Base-by-base conservation (phyloP, 2,113 vertebrate genomes). In the Entomyzon cyanotis region DNA sequence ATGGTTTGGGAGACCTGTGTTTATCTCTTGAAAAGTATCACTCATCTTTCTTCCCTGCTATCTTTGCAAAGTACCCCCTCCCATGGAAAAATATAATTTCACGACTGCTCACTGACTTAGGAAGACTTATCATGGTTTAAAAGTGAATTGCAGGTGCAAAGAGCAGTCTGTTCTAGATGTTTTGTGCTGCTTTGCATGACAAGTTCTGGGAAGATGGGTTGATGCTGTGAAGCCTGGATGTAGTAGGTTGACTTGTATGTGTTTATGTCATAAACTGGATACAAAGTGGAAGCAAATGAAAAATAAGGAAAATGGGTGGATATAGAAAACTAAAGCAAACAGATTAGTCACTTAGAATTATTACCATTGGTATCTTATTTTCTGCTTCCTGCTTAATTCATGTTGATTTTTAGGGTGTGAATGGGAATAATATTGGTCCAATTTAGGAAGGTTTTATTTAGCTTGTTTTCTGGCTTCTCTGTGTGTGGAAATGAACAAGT, bases 321-420 rank as follows among this genome's bases (percentile, higher is more conserved):
- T 60, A 35, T 24, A 75, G 23, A 24, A 90, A 49, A 69, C n/a
- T 17, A 80, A 58, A 87, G 50, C 59, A 97, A 95, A 90, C 55
- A 85, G n/a, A 90, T 95, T 37, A 83, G 25, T 94, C 85, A 85
- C 19, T 41, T 55, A 30, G 41, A 52, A 42, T 85, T 67, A 53
- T 58, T 88, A 52, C 55, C 11, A 15, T 42, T 7, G 3, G 52
- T 76, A 73, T 46, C 17, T 80, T 67, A 69, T 81, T 80, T 93
- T 94, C 83, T 89, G 58, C 68, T 95, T 94, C 83, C 79, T 84
- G n/a, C 52, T 90, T 77, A 10, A 55, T 84, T 88, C 75, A n/a
- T 77, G 47, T 77, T 90, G 88, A 65, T 39, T 86, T 94, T 93
- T 42, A 84, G 86, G 83, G 76, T 77, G 88, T 80, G 93, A 93